phyloP scores from a whole-genome alignment of 2,797 vertebrate species.

The Cichlasoma orientale region DNA sequence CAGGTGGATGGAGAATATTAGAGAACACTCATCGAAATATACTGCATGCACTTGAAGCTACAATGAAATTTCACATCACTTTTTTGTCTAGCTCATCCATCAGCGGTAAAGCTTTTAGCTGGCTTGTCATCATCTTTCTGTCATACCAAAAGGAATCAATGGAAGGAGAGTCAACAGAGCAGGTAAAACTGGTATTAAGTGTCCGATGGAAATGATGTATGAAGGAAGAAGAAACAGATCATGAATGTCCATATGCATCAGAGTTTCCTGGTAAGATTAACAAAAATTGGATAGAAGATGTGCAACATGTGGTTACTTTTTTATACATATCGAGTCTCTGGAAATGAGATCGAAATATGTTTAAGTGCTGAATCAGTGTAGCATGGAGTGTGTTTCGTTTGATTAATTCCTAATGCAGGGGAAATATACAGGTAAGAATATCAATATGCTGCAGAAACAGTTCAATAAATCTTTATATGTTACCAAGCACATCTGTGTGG shows the following conservation, averaged over 20 bases:
- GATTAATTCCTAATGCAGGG: background rate
- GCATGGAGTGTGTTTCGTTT: background rate
- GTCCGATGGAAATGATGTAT: background rate
- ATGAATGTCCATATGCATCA: background rate
- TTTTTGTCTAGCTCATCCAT: background rate
- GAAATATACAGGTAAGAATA: background rate
- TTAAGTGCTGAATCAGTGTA: background rate
- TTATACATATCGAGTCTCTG: background rate
- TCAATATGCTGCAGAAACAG: background rate
- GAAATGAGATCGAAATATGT: background rate
- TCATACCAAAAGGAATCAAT: background rate
- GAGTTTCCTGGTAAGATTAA: background rate
- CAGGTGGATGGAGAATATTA: background rate
- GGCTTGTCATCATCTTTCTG: background rate
- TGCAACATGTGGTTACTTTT: too few relatives aligned
- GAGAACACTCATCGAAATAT: conserved; percentile 9
- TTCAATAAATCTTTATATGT: background rate
- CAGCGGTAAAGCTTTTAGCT: background rate
- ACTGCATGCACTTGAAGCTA: background rate
- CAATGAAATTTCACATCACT: background rate
- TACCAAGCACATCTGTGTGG: background rate
- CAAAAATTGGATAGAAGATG: background rate
- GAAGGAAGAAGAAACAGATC: background rate
- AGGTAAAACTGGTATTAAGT: background rate
- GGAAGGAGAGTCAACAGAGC: background rate